These are phyloP conservation scores for Crioceris asparagi DNA, from an alignment of 2,888 invertebrate species.

Conservation along the genomic window DNA sequence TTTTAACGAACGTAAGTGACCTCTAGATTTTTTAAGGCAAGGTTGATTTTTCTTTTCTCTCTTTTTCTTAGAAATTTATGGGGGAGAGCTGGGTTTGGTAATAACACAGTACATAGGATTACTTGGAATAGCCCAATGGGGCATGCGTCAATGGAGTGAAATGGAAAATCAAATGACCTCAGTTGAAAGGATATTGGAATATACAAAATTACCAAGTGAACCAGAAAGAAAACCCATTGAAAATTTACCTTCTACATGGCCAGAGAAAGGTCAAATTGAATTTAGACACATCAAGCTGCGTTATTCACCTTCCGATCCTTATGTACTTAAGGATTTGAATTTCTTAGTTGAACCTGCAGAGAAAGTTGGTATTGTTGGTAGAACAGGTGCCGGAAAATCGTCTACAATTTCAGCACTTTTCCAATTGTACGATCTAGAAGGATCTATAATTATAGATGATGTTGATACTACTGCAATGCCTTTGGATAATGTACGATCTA, in stretches of 20 bases:
- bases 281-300: conserved; percentile 60
- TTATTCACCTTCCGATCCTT: conserved; percentile 60
- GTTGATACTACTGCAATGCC: conserved; percentile 61
- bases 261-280: conserved; percentile 54
- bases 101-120: conserved; percentile 65
- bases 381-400: conserved; percentile 81
- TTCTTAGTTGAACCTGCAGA: conserved; percentile 57
- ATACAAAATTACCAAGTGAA: conserved; percentile 27
- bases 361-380: conserved; percentile 70
- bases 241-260: conserved; percentile 58
- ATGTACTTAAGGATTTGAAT: conserved; percentile 62
- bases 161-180: conserved; percentile 46
- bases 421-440: conserved; percentile 68
- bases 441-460: conserved; percentile 71
- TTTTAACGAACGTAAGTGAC: conserved; percentile 22
- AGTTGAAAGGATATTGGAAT: conserved; percentile 28
- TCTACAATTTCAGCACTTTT: conserved; percentile 70
- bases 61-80: conserved; percentile 41
- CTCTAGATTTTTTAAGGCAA: not conserved
- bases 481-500: conserved; percentile 61
- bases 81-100: conserved; percentile 68
- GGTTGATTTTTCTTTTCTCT: not conserved
- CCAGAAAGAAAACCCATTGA: conserved; percentile 22
- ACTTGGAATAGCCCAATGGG: conserved; percentile 56
- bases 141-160: conserved; percentile 78